Evolutionary conservation across 2,888 invertebrate genomes (phyloP).

Genomic region (Imbricaverruca yamaguchii): DNA sequence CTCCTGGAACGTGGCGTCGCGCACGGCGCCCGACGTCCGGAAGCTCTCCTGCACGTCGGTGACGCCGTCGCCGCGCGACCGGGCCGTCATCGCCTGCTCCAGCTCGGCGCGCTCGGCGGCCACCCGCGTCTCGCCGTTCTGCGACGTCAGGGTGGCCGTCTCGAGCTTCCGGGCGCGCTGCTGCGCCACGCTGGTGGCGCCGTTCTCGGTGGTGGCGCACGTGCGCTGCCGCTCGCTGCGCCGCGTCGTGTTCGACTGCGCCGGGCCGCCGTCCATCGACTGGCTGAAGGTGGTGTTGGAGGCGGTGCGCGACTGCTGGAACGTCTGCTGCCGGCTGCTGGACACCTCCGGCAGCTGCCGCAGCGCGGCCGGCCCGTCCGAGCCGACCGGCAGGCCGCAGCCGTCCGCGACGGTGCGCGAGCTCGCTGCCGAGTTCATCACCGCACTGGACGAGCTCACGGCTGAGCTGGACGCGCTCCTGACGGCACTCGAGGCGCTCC

Average conservation of each 20-base stretch:
- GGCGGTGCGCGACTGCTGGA: conserved; percentile 11
- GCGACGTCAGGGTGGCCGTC: background rate
- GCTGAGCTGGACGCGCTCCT: background rate
- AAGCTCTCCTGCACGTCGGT: background rate
- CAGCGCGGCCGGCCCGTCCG: background rate
- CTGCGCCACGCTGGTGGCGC: conserved; percentile 10
- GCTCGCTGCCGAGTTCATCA: background rate
- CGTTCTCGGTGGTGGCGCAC: conserved; percentile 2
- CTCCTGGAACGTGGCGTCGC: background rate
- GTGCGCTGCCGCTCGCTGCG: background rate
- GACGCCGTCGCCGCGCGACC: background rate
- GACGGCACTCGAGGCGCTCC: background rate
- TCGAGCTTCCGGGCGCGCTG: background rate
- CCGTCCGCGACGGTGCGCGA: background rate
- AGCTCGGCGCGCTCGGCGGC: background rate
- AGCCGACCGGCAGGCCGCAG: background rate
- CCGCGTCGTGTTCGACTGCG: background rate
- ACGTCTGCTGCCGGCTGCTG: background rate
- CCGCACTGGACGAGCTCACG: background rate
- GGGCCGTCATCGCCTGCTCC: background rate
- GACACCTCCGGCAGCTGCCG: background rate
- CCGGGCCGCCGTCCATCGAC: conserved; percentile 11
- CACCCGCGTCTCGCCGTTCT: background rate
- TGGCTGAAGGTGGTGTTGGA: conserved; percentile 12
- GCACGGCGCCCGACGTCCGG: background rate